phyloP scores from a whole-genome alignment of 2,888 invertebrate genomes.

The Cordilura impudica region DNA sequence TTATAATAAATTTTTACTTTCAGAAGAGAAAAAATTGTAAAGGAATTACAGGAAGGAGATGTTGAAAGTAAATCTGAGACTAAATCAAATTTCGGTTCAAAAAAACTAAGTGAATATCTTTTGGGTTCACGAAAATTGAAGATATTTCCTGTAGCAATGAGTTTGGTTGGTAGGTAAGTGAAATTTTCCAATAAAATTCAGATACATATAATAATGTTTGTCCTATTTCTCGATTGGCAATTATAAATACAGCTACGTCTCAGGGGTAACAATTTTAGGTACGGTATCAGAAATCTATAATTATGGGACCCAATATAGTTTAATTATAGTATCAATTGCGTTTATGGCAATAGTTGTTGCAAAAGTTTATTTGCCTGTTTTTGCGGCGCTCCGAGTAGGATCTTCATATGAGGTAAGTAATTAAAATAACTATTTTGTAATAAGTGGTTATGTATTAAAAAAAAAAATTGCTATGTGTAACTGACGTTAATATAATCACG shows the following conservation, averaged over 20 bases:
- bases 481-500: no score
- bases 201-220: background rate
- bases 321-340: slow-evolving; percentile 85
- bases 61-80: slow-evolving; percentile 47
- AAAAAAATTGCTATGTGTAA: no score
- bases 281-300: slow-evolving; percentile 93
- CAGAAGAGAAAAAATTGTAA: slow-evolving; percentile 61
- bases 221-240: background rate
- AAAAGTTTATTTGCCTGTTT: slow-evolving; percentile 88
- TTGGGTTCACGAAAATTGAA: slow-evolving; percentile 86
- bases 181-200: background rate
- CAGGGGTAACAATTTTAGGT: slow-evolving; percentile 91
- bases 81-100: slow-evolving; percentile 76
- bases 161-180: slow-evolving; percentile 87
- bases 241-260: slow-evolving; percentile 90
- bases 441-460: no score
- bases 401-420: slow-evolving; percentile 88
- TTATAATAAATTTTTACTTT: background rate
- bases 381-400: slow-evolving; percentile 85
- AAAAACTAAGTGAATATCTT: slow-evolving; percentile 85
- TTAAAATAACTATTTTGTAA: no score
- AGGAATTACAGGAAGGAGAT: background rate
- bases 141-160: slow-evolving; percentile 91
- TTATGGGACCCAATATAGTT: slow-evolving; percentile 90
- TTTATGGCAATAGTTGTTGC: slow-evolving; percentile 84